These are phyloP conservation scores for Synanthedon tipuliformis DNA, from an alignment of 2,888 invertebrate genomes.

Conservation along the genomic window DNA sequence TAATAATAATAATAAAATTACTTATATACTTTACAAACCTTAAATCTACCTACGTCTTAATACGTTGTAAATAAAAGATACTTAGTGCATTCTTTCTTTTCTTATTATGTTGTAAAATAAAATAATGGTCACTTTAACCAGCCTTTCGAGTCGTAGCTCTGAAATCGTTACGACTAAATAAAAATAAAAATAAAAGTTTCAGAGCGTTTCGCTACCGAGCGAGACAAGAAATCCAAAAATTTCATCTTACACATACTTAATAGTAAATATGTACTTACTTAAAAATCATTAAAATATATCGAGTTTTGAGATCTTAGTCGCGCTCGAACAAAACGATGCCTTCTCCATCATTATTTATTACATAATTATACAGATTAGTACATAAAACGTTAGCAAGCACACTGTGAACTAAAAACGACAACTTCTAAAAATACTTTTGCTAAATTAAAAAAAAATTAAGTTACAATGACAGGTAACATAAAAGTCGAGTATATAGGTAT, in stretches of 20 bases:
- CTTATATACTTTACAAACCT: not conserved
- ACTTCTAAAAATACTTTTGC: not conserved
- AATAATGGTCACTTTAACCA: conserved; percentile 64
- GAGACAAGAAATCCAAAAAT: not conserved
- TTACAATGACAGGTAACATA: not conserved
- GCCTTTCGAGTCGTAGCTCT: conserved; percentile 46
- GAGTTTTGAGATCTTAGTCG: not conserved
- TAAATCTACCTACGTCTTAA: not conserved
- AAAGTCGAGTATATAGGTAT: not conserved
- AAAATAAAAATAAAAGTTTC: conserved; percentile 3
- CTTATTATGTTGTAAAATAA: conserved; percentile 22
- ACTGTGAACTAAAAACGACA: not conserved
- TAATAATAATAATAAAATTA: no score
- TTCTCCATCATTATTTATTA: not conserved
- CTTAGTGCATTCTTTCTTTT: conserved; percentile 9
- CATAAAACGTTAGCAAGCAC: not conserved
- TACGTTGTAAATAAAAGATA: not conserved
- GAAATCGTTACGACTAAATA: conserved; percentile 37
- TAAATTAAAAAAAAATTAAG: not conserved
- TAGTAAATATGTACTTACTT: not conserved
- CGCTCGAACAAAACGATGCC: not conserved
- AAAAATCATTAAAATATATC: not conserved
- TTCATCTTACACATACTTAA: not conserved
- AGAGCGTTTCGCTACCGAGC: not conserved
- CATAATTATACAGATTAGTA: not conserved